A percentile compares a stretch with the other conserved stretches of the same genome.
Conservation (phyloP, 2,797 vertebrate genomes). For the Pristis pectinata region DNA sequence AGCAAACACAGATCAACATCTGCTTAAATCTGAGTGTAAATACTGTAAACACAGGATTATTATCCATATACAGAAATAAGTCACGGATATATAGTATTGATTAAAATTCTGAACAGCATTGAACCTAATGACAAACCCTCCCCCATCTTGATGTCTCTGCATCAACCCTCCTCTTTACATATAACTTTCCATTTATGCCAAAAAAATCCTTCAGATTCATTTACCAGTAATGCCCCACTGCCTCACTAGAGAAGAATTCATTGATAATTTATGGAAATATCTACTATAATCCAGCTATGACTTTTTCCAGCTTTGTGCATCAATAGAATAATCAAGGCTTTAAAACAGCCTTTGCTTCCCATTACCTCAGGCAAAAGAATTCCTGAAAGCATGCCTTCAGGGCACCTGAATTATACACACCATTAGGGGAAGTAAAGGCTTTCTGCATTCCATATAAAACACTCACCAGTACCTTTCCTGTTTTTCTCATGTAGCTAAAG, state of each 20-base stretch:
- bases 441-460: slow-evolving; percentile 88
- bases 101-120: slow-evolving; percentile 75
- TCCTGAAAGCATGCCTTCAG: slow-evolving; percentile 98
- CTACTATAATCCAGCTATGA: slow-evolving; percentile 91
- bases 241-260: slow-evolving; percentile 77
- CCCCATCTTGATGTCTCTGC: slow-evolving; percentile 58
- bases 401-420: slow-evolving; percentile 99
- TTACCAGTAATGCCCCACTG: slow-evolving; percentile 67
- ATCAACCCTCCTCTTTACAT: slow-evolving; percentile 49
- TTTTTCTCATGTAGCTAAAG: slow-evolving; percentile 72
- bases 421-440: slow-evolving; percentile 88
- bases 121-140: slow-evolving; percentile 67
- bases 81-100: slow-evolving; percentile 72
- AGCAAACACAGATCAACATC: slow-evolving; percentile 73
- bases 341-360: slow-evolving; percentile 95
- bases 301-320: slow-evolving; percentile 95
- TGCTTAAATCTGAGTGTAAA: slow-evolving; percentile 64
- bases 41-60: slow-evolving; percentile 54
- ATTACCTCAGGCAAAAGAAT: slow-evolving; percentile 99
- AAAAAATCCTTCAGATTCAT: slow-evolving; percentile 61
- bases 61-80: slow-evolving; percentile 56
- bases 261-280: slow-evolving; percentile 99
- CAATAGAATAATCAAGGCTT: slow-evolving; percentile 98
- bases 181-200: slow-evolving; percentile 52
- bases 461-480: slow-evolving; percentile 76